Base-by-base conservation (phyloP, 2,888 invertebrate genomes). In the Napeogenes inachia region DNA sequence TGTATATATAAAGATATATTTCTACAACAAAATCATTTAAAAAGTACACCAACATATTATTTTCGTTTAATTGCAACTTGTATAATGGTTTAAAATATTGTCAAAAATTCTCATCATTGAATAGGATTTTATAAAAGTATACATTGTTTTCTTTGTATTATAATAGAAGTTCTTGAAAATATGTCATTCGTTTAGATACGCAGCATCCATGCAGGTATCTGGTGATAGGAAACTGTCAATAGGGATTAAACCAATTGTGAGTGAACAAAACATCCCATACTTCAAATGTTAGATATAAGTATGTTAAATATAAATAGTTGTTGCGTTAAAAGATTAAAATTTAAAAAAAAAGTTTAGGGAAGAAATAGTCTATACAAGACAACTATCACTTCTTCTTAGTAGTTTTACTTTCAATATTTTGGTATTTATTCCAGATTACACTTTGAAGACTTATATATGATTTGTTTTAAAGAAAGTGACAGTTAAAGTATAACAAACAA, bases 91-190 rank as follows among this genome's bases (percentile, higher is more conserved):
- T 42, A 6, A 10, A 42, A 42, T 12, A 42, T 42, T 42, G 12
- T 12, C 8, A 42, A 12, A 42, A 42, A 42, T 10, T 42, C 42
- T 42, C 10, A 3, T 10, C 8, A 30, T 30, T 21, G 10, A 30
- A 30, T 8, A 50, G 50, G 30, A 50, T 30, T 50, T 50, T 42
- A 10, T 42, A 42, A 42, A 35, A 5, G 6, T 35, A 10, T 42
- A 42, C 42, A 10, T 2, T 42, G 42, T 42, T 42, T 42, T 42
- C 42, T 50, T 47, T 50, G 21, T 8, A 10, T n/a, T 50, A 8
- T 8, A 30, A 2, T 50, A 30, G 82, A 86, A 85, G 82, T 81
- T 82, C 78, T 73, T 78, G 81, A 78, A 78, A 80, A 75, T 70
- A 78, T 77, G 77, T 87, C 87, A 87, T 84, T 87, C 85, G 73